Evolutionary conservation across 1,140 invertebrate genomes (phyloP), one percentile per base, ranked within the genome.

Genomic region (Megalopta genalis): DNA sequence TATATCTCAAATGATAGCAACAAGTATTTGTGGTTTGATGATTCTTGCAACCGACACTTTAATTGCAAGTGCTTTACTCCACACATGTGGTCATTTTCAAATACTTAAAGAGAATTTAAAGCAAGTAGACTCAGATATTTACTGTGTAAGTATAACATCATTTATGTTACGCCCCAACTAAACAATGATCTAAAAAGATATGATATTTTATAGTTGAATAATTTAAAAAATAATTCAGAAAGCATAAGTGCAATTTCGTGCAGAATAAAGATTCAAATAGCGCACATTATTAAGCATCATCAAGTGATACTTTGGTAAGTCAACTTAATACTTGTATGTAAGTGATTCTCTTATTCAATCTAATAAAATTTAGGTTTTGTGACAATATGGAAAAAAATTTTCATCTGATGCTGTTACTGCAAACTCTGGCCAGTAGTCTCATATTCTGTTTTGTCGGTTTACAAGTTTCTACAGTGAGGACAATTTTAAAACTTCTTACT

Each of bases 391-490:
- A 90, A 77, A 80, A 80, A 46, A 64, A 82, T 59, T 90, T 90
- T 72, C 85, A 78, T 73, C 57, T 81, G 27, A 83, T 90, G 57
- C 81, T 90, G 18, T 73, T 90, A 69, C 57, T 88, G 18, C 89
- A 90, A 86, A 86, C 86, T 23, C 25, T 90, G 37, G 75, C 85
- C n/a, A 90, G 89, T 60, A 89, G 83, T 73, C 21, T 89, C 3
- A 82, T 90, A 65, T 84, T 90, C 32, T 90, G 89, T 82, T 62
- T 90, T 37, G 86, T 90, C 52, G 88, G 86, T 49, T 63, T 90
- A 32, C 89, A 90, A 81, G 69, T 88, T 27, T 82, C 80, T 46
- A 64, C 66, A 21, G 84, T 88, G 64, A 81, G 84, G 65, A 75
- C 46, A 68, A 80, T 66, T 37, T 64, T n/a, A 42, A 66, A 27